Evolutionary conservation across 2,797 vertebrate species (phyloP), one percentile per base, ranked within the genome.

Genomic region (Smutsia temminckii): DNA sequence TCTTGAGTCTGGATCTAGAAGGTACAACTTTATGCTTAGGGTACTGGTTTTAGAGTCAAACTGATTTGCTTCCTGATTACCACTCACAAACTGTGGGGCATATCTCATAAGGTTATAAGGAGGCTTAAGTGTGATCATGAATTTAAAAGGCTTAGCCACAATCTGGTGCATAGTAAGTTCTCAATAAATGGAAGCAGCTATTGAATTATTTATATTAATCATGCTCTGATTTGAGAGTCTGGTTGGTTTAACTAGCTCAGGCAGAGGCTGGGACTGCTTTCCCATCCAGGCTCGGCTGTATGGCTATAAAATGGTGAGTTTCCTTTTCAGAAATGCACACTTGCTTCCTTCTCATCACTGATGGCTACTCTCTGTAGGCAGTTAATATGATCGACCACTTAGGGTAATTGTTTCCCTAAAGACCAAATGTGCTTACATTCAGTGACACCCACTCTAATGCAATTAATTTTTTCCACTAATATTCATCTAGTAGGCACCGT

Each of bases 391-490:
- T 91, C 72, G 20, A 40, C 75, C 84, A 55, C 78, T 96, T 85
- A 75, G 25, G 37, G 64, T 86, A 91, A 95, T 92, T 18, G 8
- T 81, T 95, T 97, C 91, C n/a, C 69, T 86, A 59, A 95, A 83
- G 89, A 84, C 51, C 4, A 85, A 96, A 61, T 51, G 71, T 85
- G 75, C 64, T 92, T 93, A 79, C 32, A 69, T 40, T 88, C 63
- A 71, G 61, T 66, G 49, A 25, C 61, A 86, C 61, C 66, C 66
- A 69, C 86, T 77, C 66, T 64, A 91, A 95, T 75, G 64, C 91
- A 95, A 89, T 95, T 96, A 80, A 90, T 96, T 95, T 72, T 83
- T 93, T 74, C 57, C 85, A 89, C 68, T 96, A 92, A 93, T 95
- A 91, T 59, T 84, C 74, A 72, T 75, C 79, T 93, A 55, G 92